Conservation (phyloP, 2,113 vertebrate species). For the Phylloscopus whistleri region DNA sequence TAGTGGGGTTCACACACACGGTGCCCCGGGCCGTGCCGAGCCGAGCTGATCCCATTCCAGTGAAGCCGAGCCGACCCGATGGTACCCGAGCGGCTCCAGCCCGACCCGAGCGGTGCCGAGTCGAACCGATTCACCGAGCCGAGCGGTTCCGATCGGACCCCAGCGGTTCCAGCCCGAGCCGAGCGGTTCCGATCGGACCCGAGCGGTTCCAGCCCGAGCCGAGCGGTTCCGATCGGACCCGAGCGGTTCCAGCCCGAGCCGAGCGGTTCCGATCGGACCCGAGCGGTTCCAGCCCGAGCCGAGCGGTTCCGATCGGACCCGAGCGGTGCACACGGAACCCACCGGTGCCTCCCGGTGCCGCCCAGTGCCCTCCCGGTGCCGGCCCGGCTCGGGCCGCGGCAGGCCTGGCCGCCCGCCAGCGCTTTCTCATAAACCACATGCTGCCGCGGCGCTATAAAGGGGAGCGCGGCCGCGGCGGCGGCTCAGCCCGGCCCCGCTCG, state of each 20-base stretch:
- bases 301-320: neutral
- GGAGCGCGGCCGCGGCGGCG: neutral
- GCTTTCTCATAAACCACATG: slow-evolving; percentile 78
- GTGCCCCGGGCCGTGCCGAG: neutral
- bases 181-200: neutral
- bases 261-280: too few species aligned
- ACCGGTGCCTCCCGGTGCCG: neutral
- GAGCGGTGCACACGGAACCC: neutral
- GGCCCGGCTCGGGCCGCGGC: neutral
- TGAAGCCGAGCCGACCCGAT: neutral
- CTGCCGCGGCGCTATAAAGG: slow-evolving; percentile 38
- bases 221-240: rapidly evolving
- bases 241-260: neutral
- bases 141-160: neutral
- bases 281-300: too few species aligned
- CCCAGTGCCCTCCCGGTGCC: neutral
- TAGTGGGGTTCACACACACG: rapidly evolving
- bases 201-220: neutral
- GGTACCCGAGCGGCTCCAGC: neutral
- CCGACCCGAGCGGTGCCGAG: neutral
- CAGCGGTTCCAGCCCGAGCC: neutral
- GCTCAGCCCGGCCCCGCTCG: neutral
- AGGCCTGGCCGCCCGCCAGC: slow-evolving; percentile 64
- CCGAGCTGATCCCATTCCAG: neutral
- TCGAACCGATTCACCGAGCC: neutral